These are phyloP conservation scores for Eudasyphora cyanicolor DNA, from an alignment of 2,888 invertebrate species.

Conservation along the genomic window DNA sequence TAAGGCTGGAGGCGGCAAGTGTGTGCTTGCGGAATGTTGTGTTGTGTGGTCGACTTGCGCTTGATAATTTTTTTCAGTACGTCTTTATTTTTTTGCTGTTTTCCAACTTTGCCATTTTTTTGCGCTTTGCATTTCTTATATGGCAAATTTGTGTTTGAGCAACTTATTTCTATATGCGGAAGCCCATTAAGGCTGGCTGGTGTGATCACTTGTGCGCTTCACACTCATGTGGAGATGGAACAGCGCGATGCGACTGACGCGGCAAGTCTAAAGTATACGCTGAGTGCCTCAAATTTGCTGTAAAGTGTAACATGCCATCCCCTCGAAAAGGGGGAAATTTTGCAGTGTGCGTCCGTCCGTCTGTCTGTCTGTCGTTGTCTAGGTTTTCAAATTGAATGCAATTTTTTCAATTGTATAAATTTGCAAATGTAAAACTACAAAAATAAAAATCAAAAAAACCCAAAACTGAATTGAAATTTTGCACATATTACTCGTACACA, in stretches of 20 bases:
- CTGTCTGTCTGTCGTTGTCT: conserved; percentile 11
- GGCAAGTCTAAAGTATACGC: background rate
- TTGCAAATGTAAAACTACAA: conserved; percentile 23
- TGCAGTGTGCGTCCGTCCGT: background rate
- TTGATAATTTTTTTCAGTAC: conserved; percentile 3
- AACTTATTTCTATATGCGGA: conserved; percentile 34
- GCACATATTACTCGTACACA: background rate
- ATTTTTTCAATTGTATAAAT: conserved; percentile 62
- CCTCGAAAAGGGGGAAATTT: background rate
- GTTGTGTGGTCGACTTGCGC: conserved; percentile 12
- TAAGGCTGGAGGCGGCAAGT: no score
- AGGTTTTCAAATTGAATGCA: conserved; percentile 45
- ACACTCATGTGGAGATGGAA: background rate
- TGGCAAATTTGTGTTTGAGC: conserved; percentile 14
- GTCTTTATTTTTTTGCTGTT: background rate
- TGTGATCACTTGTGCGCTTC: background rate
- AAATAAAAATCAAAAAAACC: background rate
- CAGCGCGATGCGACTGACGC: background rate
- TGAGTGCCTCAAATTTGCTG: background rate
- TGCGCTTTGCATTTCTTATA: no score
- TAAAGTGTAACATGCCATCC: background rate
- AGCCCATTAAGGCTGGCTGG: conserved; percentile 1
- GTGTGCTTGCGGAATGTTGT: background rate
- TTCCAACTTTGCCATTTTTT: background rate
- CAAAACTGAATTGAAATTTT: conserved; percentile 36